Evolutionary conservation across 2,888 invertebrate species (phyloP).

Genomic region (Athalia cordata): DNA sequence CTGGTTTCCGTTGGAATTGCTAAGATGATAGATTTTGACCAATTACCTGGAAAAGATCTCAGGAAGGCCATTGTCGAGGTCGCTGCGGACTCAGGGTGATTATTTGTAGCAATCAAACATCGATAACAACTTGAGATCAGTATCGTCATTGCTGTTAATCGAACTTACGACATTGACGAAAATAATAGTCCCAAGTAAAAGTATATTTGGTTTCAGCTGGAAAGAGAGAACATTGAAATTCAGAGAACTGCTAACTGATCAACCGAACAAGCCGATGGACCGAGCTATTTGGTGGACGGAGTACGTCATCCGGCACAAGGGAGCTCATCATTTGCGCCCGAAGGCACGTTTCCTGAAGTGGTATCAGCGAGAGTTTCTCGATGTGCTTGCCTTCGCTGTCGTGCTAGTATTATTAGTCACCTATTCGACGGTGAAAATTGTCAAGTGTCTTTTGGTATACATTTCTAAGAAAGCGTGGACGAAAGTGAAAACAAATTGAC

Average conservation of each 20-base stretch:
- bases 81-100: slow-evolving; percentile 21
- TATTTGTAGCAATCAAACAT: background rate
- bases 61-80: slow-evolving; percentile 21
- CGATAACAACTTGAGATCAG: background rate
- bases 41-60: slow-evolving; percentile 6
- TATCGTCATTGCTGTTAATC: background rate
- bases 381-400: too few species aligned
- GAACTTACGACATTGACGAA: background rate
- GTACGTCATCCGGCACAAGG: slow-evolving; percentile 37
- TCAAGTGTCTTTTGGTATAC: too few species aligned
- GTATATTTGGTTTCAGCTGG: slow-evolving; percentile 4
- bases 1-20: slow-evolving; percentile 9
- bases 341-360: slow-evolving; percentile 7
- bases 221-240: slow-evolving; percentile 25
- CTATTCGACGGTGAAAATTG: too few species aligned
- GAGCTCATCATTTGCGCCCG: slow-evolving; percentile 33
- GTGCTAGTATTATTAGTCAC: too few species aligned
- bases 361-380: background rate
- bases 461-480: too few species aligned
- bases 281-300: slow-evolving; percentile 39
- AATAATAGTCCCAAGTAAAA: background rate
- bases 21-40: background rate
- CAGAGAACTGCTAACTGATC: slow-evolving; percentile 2
- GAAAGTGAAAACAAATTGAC: too few species aligned
- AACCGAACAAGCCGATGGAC: slow-evolving; percentile 27